Percentiles rank a stretch among this genome's conserved stretches.
Conservation (phyloP, 2,888 invertebrate genomes). For the Tinea pellionella region DNA sequence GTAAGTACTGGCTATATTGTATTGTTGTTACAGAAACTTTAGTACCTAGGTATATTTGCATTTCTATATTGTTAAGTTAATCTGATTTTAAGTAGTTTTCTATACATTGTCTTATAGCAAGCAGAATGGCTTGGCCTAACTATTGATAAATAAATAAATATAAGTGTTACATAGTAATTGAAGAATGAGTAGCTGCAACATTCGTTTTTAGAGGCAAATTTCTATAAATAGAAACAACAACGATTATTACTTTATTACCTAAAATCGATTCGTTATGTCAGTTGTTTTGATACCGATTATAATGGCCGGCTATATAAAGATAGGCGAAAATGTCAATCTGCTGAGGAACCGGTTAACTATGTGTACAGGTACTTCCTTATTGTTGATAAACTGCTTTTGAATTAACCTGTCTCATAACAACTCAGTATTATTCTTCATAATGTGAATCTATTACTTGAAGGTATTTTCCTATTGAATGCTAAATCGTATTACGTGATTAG, state of each 20-base stretch:
- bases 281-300: not conserved
- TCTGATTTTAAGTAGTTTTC: too few relatives aligned
- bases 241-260: not conserved
- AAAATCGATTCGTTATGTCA: not conserved
- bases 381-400: constrained; percentile 3
- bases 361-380: not conserved
- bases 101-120: too few relatives aligned
- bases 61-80: too few relatives aligned
- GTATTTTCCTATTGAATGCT: not conserved
- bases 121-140: too few relatives aligned
- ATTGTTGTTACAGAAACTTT: too few relatives aligned
- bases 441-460: not conserved
- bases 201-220: not conserved
- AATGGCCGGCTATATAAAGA: not conserved
- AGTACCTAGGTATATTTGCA: too few relatives aligned
- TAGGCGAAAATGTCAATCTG: not conserved
- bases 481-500: too few relatives aligned
- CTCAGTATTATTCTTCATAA: not conserved
- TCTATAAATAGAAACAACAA: not conserved
- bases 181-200: too few relatives aligned
- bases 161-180: too few relatives aligned
- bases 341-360: not conserved
- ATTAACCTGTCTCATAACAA: not conserved
- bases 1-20: too few relatives aligned
- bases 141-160: too few relatives aligned